These are phyloP conservation scores for Ctenopoma kingsleyae DNA, from an alignment of 2,797 vertebrate species.

Conservation along the genomic window DNA sequence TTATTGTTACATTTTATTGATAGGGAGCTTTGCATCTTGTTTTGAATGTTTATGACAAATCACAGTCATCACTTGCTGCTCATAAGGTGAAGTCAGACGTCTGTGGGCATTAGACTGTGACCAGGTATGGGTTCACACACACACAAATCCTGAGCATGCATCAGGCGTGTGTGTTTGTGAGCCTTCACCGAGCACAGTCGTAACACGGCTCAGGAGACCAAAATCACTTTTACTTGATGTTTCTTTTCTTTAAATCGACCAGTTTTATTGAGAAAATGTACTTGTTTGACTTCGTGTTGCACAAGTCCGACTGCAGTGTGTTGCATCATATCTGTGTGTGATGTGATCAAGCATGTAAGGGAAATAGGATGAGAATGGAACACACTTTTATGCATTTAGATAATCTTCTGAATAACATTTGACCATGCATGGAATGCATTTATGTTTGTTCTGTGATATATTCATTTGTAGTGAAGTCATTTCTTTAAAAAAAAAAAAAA, in stretches of 20 bases:
- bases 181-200: constrained; percentile 5
- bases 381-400: background rate
- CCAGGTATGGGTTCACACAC: constrained; percentile 19
- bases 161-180: background rate
- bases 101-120: constrained; percentile 39
- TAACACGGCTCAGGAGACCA: constrained; percentile 21
- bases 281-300: constrained; percentile 4
- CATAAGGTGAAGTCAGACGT: background rate
- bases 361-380: constrained; percentile 17
- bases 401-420: constrained; percentile 6
- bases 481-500: too few species aligned
- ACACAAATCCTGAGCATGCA: constrained; percentile 34
- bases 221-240: constrained; percentile 3
- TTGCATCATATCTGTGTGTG: constrained; percentile 17
- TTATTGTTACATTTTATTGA: background rate
- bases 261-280: background rate
- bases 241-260: background rate
- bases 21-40: background rate
- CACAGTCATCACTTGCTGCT: background rate
- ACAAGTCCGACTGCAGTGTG: background rate
- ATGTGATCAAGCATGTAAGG: constrained; percentile 18
- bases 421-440: background rate
- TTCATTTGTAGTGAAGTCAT: constrained; percentile 17
- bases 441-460: background rate
- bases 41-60: background rate